Conservation (phyloP, 1,140 invertebrate genomes). For the Planococcus citri region DNA sequence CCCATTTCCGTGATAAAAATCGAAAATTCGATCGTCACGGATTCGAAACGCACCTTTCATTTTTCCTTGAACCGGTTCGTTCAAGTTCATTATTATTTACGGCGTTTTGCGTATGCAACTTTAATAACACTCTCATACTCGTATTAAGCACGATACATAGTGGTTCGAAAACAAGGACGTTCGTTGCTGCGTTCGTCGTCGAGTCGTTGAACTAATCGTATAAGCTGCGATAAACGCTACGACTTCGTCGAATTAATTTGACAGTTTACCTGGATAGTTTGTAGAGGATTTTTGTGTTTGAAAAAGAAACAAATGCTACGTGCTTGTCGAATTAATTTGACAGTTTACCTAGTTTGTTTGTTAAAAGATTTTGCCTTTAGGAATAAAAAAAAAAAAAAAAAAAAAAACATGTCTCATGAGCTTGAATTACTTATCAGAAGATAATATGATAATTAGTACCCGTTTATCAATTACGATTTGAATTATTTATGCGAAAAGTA, state of each 20-base stretch:
- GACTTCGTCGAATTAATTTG: not conserved
- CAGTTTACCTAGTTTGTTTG: not conserved
- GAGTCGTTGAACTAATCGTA: not conserved
- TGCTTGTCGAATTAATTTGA: not conserved
- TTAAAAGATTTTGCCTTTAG: not conserved
- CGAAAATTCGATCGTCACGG: not conserved
- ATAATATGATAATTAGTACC: not conserved
- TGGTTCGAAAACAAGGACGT: not conserved
- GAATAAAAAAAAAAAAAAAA: no score
- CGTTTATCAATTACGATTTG: not conserved
- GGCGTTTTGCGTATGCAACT: constrained; percentile 7
- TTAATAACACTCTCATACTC: not conserved
- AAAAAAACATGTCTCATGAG: no score
- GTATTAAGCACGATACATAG: not conserved
- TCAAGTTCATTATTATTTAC: constrained; percentile 11
- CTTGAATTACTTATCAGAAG: not conserved
- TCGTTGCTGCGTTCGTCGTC: not conserved
- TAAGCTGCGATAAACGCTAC: not conserved
- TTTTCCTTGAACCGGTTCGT: constrained; percentile 1
- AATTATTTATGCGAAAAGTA: not conserved
- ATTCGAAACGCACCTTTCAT: constrained; percentile 11
- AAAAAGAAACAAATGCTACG: not conserved
- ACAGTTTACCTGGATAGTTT: not conserved
- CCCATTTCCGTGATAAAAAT: constrained; percentile 1
- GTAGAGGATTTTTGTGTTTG: not conserved